Percentiles rank a stretch among this genome's conserved stretches.
phyloP scores from a whole-genome alignment of 2,797 vertebrate genomes.

The Capromys pilorides region DNA sequence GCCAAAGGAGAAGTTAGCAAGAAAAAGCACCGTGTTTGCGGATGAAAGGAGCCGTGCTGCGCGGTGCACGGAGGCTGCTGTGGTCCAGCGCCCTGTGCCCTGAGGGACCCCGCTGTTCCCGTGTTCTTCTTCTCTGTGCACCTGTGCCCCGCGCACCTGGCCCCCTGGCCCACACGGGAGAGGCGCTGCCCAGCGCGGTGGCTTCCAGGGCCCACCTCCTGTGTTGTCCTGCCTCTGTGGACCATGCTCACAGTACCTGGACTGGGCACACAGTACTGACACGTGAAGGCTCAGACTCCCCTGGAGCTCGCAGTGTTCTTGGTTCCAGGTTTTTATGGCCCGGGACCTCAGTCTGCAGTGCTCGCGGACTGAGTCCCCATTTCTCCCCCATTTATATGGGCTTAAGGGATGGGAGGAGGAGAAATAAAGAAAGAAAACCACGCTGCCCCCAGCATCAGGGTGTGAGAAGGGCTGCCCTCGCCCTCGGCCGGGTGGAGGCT shows the following conservation, averaged over 20 bases:
- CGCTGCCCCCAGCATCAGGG: background rate
- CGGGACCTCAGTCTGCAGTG: background rate
- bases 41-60: background rate
- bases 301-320: background rate
- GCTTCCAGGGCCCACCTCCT: background rate
- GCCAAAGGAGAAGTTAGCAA: background rate
- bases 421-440: background rate
- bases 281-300: background rate
- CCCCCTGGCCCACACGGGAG: background rate
- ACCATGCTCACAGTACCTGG: background rate
- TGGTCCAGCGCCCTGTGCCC: background rate
- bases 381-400: background rate
- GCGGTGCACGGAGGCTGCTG: background rate
- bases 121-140: background rate
- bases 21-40: rapidly evolving
- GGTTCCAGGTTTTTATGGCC: background rate
- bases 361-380: too few relatives aligned
- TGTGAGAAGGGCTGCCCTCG: background rate
- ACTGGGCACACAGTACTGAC: background rate
- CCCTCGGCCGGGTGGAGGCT: background rate
- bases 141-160: background rate
- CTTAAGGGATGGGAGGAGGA: too few relatives aligned
- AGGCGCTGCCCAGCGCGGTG: background rate
- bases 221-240: background rate
- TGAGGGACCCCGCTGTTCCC: background rate